A percentile compares a stretch with the other conserved stretches of the same genome.
phyloP scores from a whole-genome alignment of 2,113 vertebrate genomes.

The Solea solea region DNA sequence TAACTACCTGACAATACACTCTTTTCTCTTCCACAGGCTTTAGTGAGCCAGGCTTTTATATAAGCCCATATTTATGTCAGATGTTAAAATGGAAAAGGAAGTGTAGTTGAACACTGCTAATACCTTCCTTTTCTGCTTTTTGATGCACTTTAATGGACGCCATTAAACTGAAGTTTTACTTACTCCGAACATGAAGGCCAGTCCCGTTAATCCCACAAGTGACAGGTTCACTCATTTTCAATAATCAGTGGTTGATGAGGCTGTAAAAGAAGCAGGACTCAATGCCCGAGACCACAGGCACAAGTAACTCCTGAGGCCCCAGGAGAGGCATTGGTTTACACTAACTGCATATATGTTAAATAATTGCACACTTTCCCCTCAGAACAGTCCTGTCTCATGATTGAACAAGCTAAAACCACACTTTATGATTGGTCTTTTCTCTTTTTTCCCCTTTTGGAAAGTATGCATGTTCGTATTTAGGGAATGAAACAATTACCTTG shows the following conservation, averaged over 20 bases:
- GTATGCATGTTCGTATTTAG: slow-evolving; percentile 32
- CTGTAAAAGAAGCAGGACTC: slow-evolving; percentile 27
- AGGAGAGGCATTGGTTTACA: slow-evolving; percentile 54
- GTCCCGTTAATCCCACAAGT: slow-evolving; percentile 24
- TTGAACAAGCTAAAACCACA: slow-evolving; percentile 23
- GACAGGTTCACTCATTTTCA: slow-evolving; percentile 14
- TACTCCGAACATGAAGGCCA: not conserved
- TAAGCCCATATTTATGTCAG: not conserved
- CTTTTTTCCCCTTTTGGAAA: slow-evolving; percentile 16
- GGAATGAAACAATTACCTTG: slow-evolving; percentile 45
- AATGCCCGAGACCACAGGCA: slow-evolving; percentile 40
- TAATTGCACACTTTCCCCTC: slow-evolving; percentile 53
- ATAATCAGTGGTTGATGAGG: slow-evolving; percentile 23
- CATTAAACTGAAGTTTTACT: not conserved
- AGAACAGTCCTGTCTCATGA: slow-evolving; percentile 27
- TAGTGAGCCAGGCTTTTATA: not conserved
- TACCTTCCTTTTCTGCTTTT: not conserved
- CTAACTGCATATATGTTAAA: slow-evolving; percentile 41
- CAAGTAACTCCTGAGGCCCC: slow-evolving; percentile 46
- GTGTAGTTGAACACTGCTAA: not conserved
- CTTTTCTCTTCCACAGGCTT: not conserved
- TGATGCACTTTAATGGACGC: not conserved
- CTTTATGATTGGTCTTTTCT: slow-evolving; percentile 2
- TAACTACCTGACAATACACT: not conserved
- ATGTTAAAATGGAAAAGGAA: not conserved